Base-by-base conservation (phyloP, 1,140 invertebrate genomes). In the Kradibia gibbosae region DNA sequence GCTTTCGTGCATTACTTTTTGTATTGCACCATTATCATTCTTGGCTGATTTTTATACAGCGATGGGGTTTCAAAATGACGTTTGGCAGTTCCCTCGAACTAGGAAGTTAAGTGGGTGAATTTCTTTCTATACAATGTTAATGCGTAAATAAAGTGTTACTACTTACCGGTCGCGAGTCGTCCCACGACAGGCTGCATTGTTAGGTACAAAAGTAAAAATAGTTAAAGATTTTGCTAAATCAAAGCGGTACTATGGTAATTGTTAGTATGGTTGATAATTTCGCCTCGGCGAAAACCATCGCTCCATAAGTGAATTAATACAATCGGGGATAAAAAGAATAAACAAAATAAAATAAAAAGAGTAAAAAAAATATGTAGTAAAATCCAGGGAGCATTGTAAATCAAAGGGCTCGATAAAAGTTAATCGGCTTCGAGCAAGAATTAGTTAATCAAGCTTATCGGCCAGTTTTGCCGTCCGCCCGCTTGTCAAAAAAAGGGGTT, bases 111-210 rank as follows among this genome's bases (percentile, higher is more conserved):
- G 25, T n/a, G 36, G 7, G 62, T 50, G 31, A 0, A 67, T n/a
- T 70, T 20, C 50, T 65, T 25, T 39, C 31, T 36, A n/a, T 3
- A 28, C 17, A 17, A 8, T 11, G 2, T 5, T 34, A 17, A 20
- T 15, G 3, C 28, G 15, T 25, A 7, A 7, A 4, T 74, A 45
- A 3, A 53, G 45, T 78, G 48, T 45, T 36, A 48, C 17, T 87
- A 90, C 90, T 91, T 88, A 91, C 90, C 88, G 88, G 88, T 88
- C 89, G 89, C 84, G 90, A 90, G 87, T 90, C 89, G 85, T 91
- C 89, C 89, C 89, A 91, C 80, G 89, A 89, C 86, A 91, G 87
- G 88, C 90, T 91, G 89, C 87, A 86, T 90, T 86, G 86, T 85
- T 86, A 86, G 85, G 87, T 73, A 85, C 62, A 55, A 62, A 77